Evolutionary conservation across 1,140 invertebrate genomes (phyloP), one percentile per base, ranked within the genome.

Genomic region (Hylaeus volcanicus): DNA sequence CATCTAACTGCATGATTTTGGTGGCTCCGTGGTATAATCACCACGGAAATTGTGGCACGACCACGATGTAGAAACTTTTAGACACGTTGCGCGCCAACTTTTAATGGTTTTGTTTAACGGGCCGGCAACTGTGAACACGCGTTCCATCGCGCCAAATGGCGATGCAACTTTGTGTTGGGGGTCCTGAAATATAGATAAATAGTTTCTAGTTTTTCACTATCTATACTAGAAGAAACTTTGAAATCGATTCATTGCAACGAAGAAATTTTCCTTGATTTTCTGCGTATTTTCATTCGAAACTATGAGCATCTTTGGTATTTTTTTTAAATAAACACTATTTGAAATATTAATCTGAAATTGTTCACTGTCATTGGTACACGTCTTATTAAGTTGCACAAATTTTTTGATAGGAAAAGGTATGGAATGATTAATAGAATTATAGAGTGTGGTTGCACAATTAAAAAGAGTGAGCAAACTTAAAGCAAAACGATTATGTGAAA

Each of bases 71-170:
- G 66, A 48, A 86, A 86, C 69, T 86, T 84, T 78, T 58, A 11
- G 68, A 51, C 66, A 66, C 39, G 56, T 64, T 15, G 51, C 41
- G 41, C 26, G 58, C 60, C 53, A 84, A 86, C 79, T 86, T 86
- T 86, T 86, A 86, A 86, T 86, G 60, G 79, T 86, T 82, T 85
- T 78, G 70, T 74, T 77, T 68, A 70, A 82, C 68, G 74, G 26
- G 5, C 43, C 11, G 15, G 58, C 56, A 53, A 41, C 56, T 58
- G 26, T 51, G 15, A 53, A 26, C 75, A 71, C 66, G 55, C 56
- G 75, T 66, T 15, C 26, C 65, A 53, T 60, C 39, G 26, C 64
- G 45, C n/a, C 26, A 51, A 56, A 15, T 0, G 2, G 5, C 5
- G 15, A 9, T 26, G 14, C 56, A n/a, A 79, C 41, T 78, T 55